Evolutionary conservation across 2,113 vertebrate species (phyloP), one percentile per base, ranked within the genome.

Genomic region (Muntiacus reevesi): DNA sequence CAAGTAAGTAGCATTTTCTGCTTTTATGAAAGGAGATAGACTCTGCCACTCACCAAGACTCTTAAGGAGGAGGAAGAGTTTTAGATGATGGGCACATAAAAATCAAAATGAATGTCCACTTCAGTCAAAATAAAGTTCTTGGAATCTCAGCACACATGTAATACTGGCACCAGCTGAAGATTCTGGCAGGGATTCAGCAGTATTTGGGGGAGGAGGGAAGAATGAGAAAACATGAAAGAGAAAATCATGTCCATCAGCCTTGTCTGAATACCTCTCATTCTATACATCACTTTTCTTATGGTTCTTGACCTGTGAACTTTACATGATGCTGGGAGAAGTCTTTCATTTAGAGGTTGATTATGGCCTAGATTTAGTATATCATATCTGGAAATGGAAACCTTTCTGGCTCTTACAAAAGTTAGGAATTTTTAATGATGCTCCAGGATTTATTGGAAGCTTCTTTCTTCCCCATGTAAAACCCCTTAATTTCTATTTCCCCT

Each of bases 401-500:
- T 86, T 40, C 21, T n/a, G 45, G 52, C 6, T 85, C 76, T 82
- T 86, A 59, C 11, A 96, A 96, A 96, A 60, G 67, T 93, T 82
- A 89, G 67, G 91, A 95, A 62, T n/a, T 79, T 87, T 92, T 62
- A 94, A 7, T 84, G 50, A 7, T 86, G 25, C n/a, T 79, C 47
- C 17, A 76, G 6, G 87, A 71, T 64, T 64, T 64, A 59, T 28
- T 54, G 30, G 59, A 88, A 54, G 67, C 17, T 60, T 43, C 27
- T 96, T 87, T 95, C 30, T 93, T 95, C 55, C 62, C 50, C 7
- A 28, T 83, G 88, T 95, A 23, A 94, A 85, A 85, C n/a, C 40
- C 36, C 14, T 92, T 92, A 76, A 67, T 92, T 92, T 92, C 62
- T 55, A 52, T 52, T 55, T 93, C 28, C 36, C 28, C 27, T 16